A percentile compares a stretch with the other conserved stretches of the same genome.
Evolutionary conservation across 2,888 invertebrate species (phyloP).

Genomic region (Drosophila bunnanda): DNA sequence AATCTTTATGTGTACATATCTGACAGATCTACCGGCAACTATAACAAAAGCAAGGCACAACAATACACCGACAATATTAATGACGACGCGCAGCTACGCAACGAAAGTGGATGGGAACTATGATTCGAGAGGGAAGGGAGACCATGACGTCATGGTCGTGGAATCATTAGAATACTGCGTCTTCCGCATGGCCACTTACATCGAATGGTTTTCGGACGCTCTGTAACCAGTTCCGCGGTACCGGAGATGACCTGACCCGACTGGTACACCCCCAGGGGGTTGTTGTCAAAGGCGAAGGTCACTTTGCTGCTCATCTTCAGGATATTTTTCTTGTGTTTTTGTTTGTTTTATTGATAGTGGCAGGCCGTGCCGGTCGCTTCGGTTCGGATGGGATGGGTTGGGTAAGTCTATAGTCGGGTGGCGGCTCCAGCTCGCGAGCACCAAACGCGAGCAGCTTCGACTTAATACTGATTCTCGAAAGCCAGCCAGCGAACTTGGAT

Average conservation of each 20-base stretch:
- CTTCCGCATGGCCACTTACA: conserved; percentile 72
- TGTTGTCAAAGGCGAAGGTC: conserved; percentile 82
- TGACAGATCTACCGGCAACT: conserved; percentile 53
- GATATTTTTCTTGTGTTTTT: conserved; percentile 9
- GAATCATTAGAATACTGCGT: conserved; percentile 30
- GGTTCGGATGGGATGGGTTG: conserved; percentile 3
- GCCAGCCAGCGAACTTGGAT: conserved; percentile 5
- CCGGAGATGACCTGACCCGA: conserved; percentile 83
- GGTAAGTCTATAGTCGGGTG: conserved; percentile 8
- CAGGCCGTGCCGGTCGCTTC: conserved; percentile 23
- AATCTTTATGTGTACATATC: not conserved
- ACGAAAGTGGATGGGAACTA: conserved; percentile 50
- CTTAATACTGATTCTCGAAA: conserved; percentile 59
- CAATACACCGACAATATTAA: conserved; percentile 42
- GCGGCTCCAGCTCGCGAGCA: conserved; percentile 20
- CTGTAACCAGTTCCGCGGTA: conserved; percentile 82
- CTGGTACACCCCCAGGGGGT: conserved; percentile 82
- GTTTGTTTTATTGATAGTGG: conserved; percentile 36
- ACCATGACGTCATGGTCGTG: conserved; percentile 66
- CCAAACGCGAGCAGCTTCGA: conserved; percentile 54
- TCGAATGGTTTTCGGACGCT: conserved; percentile 83
- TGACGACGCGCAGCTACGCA: conserved; percentile 62
- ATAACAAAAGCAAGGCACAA: conserved; percentile 35
- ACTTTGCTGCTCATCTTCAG: conserved; percentile 82
- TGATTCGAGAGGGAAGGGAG: conserved; percentile 14